Base-by-base conservation (phyloP, 2,797 vertebrate genomes). In the Poeciliopsis presidionis region DNA sequence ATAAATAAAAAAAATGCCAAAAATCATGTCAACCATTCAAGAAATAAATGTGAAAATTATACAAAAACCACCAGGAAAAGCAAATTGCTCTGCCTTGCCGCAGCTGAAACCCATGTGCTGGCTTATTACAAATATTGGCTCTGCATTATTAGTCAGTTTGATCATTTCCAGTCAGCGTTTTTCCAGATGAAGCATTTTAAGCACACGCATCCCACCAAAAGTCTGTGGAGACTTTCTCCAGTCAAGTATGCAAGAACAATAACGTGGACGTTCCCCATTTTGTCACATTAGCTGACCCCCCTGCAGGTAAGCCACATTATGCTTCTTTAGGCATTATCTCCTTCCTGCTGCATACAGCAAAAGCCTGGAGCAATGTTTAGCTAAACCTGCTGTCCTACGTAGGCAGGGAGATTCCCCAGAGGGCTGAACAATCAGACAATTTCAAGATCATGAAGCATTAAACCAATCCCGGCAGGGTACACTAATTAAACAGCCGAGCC, bases 401-500 rank as follows among this genome's bases (percentile, higher is more conserved):
- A 93, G 95, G 91, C 94, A 96, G 95, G 84, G 93, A 95, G 94
- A 92, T 94, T 97, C 97, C 96, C 97, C 90, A 92, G 96, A 97
- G 97, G 96, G 95, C 95, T 96, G 96, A 96, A 97, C 97, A 97
- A 97, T 98, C 98, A 97, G 96, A 97, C 97, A 97, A 96, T 97
- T 98, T 98, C 97, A 98, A 98, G 97, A 99, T 98, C 97, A 97
- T 93, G 97, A 97, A 97, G 96, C 97, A 98, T 98, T 98, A 98
- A 98, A 97, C 97, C 95, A 96, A 98, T 98, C 97, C 98, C 97
- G 96, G 95, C 96, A 98, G 98, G 97, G 96, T 97, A 97, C 97
- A 97, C 97, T 99, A 99, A 99, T 99, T 98, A 99, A 99, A 99
- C 97, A 99, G 97, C 96, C 97, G 97, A 98, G 97, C 98, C 97